Base-by-base conservation (phyloP, 1,140 invertebrate species). In the Drosophila pectinifera region DNA sequence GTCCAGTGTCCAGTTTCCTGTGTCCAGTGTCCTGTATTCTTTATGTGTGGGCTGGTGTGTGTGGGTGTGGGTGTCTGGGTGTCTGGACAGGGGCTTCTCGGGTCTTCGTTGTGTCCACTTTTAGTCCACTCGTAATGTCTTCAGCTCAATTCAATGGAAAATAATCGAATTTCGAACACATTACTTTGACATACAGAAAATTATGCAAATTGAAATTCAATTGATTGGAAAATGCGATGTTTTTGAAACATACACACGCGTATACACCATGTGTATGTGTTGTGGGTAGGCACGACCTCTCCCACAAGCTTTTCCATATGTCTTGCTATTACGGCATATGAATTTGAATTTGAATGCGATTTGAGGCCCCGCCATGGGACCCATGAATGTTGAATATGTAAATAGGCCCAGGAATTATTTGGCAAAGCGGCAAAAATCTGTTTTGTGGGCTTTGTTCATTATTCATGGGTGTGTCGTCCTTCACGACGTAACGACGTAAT, bases 171-270 rank as follows among this genome's bases (percentile, higher is more conserved):
- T 89, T 80, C 63, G 88, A 75, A 89, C 70, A 84, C 84, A 89
- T 89, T 89, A 89, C 84, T 72, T 84, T 89, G 80, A 80, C 84
- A 89, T 89, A 84, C 42, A 63, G 78, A 68, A 89, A 89, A 89
- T 89, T 89, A 89, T 89, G 84, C 84, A 89, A 89, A 89, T 89
- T 89, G 84, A 77, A 89, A 83, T 89, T 89, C 84, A 89, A 89
- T 89, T 89, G 84, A 89, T 89, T 89, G 84, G 84, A 89, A 89
- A 89, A 89, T 89, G 69, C 77, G 69, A 77, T 69, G 56, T 73
- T 68, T 74, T 54, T 64, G 59, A 59, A 56, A 36, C 45, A 51
- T 45, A 34, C 24, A 53, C 18, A 49, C 18, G 18, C 4, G 7
- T 34, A 31, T 41, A 24, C 24, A 56, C 14, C 10, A 22, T 16